A percentile compares a stretch with the other conserved stretches of the same genome.
Evolutionary conservation across 1,140 invertebrate species (phyloP).

Genomic region (Steinernema khuongi): DNA sequence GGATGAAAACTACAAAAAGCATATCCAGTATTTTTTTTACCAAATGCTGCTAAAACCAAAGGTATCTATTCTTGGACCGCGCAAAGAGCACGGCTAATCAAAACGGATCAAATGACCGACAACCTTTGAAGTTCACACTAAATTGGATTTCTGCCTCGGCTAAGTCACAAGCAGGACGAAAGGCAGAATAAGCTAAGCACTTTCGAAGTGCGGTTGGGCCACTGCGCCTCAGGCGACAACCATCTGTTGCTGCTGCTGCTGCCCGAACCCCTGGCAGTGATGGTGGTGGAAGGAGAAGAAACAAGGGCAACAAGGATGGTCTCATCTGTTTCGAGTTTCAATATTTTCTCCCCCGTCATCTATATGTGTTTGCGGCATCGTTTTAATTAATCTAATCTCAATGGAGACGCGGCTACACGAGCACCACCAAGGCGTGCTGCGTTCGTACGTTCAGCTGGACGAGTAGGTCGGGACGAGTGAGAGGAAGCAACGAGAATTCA

Average conservation of each 20-base stretch:
- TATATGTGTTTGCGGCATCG: conserved; percentile 16
- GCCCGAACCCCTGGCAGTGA: not conserved
- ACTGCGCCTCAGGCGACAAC: conserved; percentile 11
- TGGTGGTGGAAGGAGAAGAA: conserved; percentile 2
- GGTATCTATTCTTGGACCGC: no score
- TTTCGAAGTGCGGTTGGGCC: not conserved
- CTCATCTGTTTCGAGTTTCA: conserved; percentile 16
- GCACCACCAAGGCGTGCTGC: not conserved
- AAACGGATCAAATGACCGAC: no score
- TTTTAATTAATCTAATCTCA: conserved; percentile 14
- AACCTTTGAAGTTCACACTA: no score
- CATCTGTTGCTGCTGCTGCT: not conserved
- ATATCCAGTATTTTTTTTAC: no score
- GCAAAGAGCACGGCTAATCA: not conserved
- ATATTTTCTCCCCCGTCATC: not conserved
- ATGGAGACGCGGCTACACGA: not conserved
- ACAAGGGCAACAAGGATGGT: not conserved
- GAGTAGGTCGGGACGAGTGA: not conserved
- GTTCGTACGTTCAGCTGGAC: not conserved
- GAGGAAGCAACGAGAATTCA: no score
- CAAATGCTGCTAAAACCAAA: no score
- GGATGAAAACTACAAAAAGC: no score
- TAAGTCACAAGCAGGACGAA: not conserved
- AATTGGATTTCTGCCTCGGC: not conserved
- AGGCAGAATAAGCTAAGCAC: not conserved